phyloP scores from a whole-genome alignment of 2,797 vertebrate genomes.

The Semaprochilodus insignis region DNA sequence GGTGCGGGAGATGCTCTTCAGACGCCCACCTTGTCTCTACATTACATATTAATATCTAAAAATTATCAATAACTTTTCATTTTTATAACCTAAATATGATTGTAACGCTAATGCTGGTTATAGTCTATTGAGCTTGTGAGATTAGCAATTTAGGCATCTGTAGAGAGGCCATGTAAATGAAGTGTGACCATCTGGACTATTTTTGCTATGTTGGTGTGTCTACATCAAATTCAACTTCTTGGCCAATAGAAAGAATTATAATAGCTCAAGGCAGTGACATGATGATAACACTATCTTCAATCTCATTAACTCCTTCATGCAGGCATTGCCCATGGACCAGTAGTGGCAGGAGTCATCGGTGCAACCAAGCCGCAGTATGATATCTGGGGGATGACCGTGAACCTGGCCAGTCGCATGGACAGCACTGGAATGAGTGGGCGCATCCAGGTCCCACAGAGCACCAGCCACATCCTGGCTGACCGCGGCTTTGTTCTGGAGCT shows the following conservation, averaged over 20 bases:
- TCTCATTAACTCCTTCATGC: conserved; percentile 1
- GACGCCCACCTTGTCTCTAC: too few relatives aligned
- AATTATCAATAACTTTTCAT: background rate
- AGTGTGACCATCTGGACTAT: too few relatives aligned
- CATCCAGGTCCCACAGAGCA: conserved; percentile 79
- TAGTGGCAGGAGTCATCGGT: conserved; percentile 87
- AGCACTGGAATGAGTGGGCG: conserved; percentile 86
- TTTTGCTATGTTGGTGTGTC: too few relatives aligned
- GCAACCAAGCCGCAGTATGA: conserved; percentile 88
- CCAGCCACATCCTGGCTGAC: conserved; percentile 51
- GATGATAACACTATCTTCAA: background rate
- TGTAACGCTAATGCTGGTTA: too few relatives aligned
- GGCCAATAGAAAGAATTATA: background rate
- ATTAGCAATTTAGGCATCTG: too few relatives aligned
- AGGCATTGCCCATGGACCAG: conserved; percentile 84
- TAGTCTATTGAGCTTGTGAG: background rate
- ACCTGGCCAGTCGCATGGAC: conserved; percentile 90
- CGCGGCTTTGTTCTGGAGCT: conserved; percentile 58
- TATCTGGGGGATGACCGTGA: conserved; percentile 90
- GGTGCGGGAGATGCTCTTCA: too few relatives aligned
- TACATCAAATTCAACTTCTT: background rate
- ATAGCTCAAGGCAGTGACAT: background rate
- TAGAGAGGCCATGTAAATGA: too few relatives aligned
- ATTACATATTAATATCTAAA: too few relatives aligned
- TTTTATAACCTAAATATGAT: too few relatives aligned